Percentiles rank a stretch among this genome's conserved stretches.
phyloP scores from a whole-genome alignment of 2,797 vertebrate genomes.

The Gouania willdenowi region DNA sequence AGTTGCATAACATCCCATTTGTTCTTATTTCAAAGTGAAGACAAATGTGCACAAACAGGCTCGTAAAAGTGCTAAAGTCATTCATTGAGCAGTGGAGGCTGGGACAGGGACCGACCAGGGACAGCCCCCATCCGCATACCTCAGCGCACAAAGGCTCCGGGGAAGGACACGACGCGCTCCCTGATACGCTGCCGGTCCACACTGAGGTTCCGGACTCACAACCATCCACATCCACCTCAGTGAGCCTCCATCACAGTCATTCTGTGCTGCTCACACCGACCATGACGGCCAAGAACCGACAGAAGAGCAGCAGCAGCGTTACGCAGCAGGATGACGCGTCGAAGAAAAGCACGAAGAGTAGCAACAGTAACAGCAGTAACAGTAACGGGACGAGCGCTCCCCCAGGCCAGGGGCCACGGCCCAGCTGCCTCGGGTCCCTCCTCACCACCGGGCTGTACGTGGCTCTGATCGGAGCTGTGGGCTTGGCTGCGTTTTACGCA shows the following conservation, averaged over 20 bases:
- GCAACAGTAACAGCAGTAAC: slow-evolving; percentile 6
- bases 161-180: slow-evolving; percentile 71
- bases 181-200: slow-evolving; percentile 64
- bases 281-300: slow-evolving; percentile 70
- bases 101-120: slow-evolving; percentile 13
- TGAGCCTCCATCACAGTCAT: too few relatives aligned
- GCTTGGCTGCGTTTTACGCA: slow-evolving; percentile 61
- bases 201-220: slow-evolving; percentile 38
- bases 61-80: background rate
- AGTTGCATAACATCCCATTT: too few relatives aligned
- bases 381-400: slow-evolving; percentile 38
- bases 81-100: slow-evolving; percentile 9
- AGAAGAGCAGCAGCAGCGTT: slow-evolving; percentile 63
- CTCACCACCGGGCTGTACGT: slow-evolving; percentile 53
- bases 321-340: slow-evolving; percentile 48
- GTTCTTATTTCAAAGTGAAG: too few relatives aligned
- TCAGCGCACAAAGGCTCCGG: slow-evolving; percentile 30
- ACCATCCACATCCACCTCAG: slow-evolving; percentile 46
- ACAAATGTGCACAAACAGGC: too few relatives aligned
- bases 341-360: slow-evolving; percentile 54
- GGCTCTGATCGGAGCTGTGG: slow-evolving; percentile 57
- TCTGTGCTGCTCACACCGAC: background rate
- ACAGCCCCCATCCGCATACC: slow-evolving; percentile 70
- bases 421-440: slow-evolving; percentile 44
- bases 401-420: slow-evolving; percentile 30